Base-by-base conservation (phyloP, 2,113 vertebrate species). In the Parus major region DNA sequence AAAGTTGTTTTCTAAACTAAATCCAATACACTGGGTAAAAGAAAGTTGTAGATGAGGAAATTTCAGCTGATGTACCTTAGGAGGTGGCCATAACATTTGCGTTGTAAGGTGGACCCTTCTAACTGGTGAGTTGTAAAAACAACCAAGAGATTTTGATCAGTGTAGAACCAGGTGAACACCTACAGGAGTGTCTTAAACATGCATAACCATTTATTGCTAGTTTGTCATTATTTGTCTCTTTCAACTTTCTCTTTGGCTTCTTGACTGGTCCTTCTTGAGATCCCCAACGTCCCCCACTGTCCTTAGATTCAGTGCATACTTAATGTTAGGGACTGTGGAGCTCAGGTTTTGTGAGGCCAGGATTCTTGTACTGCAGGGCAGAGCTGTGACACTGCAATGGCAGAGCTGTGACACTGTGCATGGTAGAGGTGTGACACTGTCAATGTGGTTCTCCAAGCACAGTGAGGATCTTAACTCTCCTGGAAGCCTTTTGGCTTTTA, bases 1-100 rank as follows among this genome's bases (percentile, higher is more conserved):
- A 95, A 96, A 95, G 95, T 96, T 96, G 84, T 94, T 96, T 95
- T 86, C 80, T 93, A 93, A 95, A 96, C 87, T 89, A 89, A 96
- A 90, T 94, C 82, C 15, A 95, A 81, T 84, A 69, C 15, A 1
- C 49, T 87, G 81, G 83, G 36, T 90, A 21, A 57, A 65, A 91
- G 77, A 53, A 96, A 88, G 83, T 71, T 77, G 66, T 52, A 80
- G 84, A 94, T 68, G 88, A 91, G 81, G 92, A 93, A 93, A 80
- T 71, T 53, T 22, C 31, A 63, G 31, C 70, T 53, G 52, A 27
- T 59, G 33, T 75, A 76, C 49, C 56, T 85, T 78, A 63, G 63
- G 82, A 93, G 53, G 25, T 44, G 35, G 49, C 52, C 75, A 24
- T 81, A 52, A 0, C 11, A 15, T 41, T 59, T 42, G 9, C 49